These are phyloP conservation scores for Bursaphelenchus okinawaensis DNA, from an alignment of 2,888 invertebrate species.

Conservation along the genomic window DNA sequence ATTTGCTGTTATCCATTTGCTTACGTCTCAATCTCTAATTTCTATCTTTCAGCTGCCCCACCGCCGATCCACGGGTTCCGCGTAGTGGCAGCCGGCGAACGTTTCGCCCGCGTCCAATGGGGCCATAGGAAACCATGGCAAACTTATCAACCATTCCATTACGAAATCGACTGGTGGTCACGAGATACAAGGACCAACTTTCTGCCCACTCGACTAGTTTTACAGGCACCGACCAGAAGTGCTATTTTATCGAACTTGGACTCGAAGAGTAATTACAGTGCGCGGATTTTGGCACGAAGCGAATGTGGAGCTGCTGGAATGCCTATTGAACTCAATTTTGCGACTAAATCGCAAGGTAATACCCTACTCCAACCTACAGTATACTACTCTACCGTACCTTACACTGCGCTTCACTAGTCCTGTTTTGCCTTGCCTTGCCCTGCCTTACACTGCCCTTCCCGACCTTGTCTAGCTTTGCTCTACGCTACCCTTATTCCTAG, in stretches of 20 bases:
- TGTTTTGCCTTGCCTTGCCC: too few relatives aligned
- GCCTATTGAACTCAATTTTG: background rate
- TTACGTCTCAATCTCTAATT: too few relatives aligned
- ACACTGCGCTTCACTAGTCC: too few relatives aligned
- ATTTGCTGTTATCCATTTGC: background rate
- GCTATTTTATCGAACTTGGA: background rate
- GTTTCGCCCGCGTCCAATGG: conserved; percentile 8
- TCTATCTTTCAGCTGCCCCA: background rate
- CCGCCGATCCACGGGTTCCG: background rate
- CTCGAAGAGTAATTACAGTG: background rate
- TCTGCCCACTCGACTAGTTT: background rate
- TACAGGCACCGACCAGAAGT: background rate
- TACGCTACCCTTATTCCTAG: too few relatives aligned
- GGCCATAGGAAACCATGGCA: background rate
- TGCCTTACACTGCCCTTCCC: too few relatives aligned
- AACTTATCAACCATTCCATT: background rate
- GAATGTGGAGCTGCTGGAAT: background rate
- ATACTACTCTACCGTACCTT: too few relatives aligned
- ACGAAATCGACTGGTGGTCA: conserved; percentile 1
- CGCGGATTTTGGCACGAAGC: background rate
- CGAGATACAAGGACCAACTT: background rate
- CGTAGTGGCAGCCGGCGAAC: conserved; percentile 8
- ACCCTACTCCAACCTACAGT: too few relatives aligned
- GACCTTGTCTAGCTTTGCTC: too few relatives aligned
- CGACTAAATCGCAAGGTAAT: conserved; percentile 1